A percentile compares a stretch with the other conserved stretches of the same genome.
Evolutionary conservation across 1,140 invertebrate species (phyloP).

Genomic region (Cyclargus thomasi): DNA sequence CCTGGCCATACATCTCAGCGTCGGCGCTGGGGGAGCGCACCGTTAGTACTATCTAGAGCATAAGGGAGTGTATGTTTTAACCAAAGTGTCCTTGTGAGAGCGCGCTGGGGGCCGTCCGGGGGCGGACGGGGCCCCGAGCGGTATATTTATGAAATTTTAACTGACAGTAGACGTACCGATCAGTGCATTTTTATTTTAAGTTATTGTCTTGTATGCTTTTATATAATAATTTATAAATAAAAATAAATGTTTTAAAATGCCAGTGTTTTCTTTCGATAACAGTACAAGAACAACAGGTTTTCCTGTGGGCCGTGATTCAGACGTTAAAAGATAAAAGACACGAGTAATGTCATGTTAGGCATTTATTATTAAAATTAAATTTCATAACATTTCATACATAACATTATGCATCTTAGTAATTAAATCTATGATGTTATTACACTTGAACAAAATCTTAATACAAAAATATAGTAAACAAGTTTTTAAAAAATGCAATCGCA

Average conservation of each 20-base stretch:
- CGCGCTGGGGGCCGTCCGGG: slow-evolving; percentile 36
- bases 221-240: slow-evolving; percentile 71
- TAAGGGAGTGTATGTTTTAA: slow-evolving; percentile 25
- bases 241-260: slow-evolving; percentile 65
- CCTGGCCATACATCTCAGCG: background rate
- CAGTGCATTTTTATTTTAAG: slow-evolving; percentile 63
- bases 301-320: too few relatives aligned
- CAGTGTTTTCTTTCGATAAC: slow-evolving; percentile 23
- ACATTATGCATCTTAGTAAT: background rate
- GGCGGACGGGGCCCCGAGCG: slow-evolving; percentile 43
- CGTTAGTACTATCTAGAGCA: background rate
- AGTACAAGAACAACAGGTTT: background rate
- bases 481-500: background rate
- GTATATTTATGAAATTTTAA: slow-evolving; percentile 39
- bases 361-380: slow-evolving; percentile 12
- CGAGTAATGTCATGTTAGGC: background rate
- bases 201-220: slow-evolving; percentile 67
- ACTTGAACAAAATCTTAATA: slow-evolving; percentile 9
- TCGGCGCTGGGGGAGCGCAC: background rate
- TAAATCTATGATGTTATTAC: slow-evolving; percentile 4
- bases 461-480: background rate
- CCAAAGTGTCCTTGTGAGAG: slow-evolving; percentile 39
- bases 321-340: background rate
- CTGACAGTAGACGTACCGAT: slow-evolving; percentile 58
- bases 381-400: slow-evolving; percentile 6